Evolutionary conservation across 1,140 invertebrate species (phyloP), one percentile per base, ranked within the genome.

Genomic region (Tigriopus japonicus): DNA sequence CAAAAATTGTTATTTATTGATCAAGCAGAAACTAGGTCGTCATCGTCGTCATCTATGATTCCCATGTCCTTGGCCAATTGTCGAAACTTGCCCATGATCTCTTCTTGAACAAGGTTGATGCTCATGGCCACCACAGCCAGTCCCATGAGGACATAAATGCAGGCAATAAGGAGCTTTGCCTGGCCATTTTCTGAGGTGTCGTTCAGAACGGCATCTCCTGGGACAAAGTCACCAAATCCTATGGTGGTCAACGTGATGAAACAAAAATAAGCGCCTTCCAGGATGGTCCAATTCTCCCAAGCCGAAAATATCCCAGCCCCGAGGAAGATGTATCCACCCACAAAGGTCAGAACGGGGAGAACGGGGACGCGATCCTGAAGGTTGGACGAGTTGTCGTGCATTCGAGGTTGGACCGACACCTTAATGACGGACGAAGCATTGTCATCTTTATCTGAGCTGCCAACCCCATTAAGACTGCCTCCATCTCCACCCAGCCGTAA

Each of bases 161-260:
- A 61, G 28, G 59, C 59, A 19, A 61, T 14, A 12, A 61, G 52
- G 24, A 61, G 59, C 28, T 61, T 61, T 14, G 43, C 43, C 51
- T 52, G 45, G 15, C 59, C 59, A 28, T 61, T 19, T 24, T 61
- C 24, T 5, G 59, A 23, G 49, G n/a, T 52, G 6, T 17, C 52
- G 51, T 53, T 61, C 21, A 61, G 35, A 6, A 61, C 51, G 19
- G 59, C 59, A 42, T 61, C 59, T 3, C 59, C 58, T 1, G 59
- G 59, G 6, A 61, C 59, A 55, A 61, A 61, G 35, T 61, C 59
- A 23, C 59, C 59, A 40, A 61, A 61, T 23, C 59, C 86, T 45
- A 89, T 87, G 0, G 86, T 89, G 0, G 84, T 82, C 55, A 89
- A 74, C 0, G 86, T 86, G 23, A 87, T 84, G 69, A 89, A 89